phyloP scores from a whole-genome alignment of 2,113 vertebrate species.

The Rhinolophus sinicus region DNA sequence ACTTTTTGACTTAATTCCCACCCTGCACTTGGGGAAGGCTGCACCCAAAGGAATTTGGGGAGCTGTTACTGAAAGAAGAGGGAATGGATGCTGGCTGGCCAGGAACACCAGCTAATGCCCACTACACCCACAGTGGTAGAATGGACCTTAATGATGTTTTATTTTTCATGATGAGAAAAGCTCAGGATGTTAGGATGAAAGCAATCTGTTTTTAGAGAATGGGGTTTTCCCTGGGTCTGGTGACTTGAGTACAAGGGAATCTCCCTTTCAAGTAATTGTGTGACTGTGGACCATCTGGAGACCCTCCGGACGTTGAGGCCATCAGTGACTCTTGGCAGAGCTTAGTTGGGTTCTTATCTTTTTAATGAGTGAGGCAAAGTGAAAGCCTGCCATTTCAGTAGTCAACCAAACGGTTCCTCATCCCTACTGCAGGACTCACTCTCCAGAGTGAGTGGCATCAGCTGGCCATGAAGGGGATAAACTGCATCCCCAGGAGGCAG shows the following conservation, averaged over 20 bases:
- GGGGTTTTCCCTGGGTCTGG: not conserved
- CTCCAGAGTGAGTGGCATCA: not conserved
- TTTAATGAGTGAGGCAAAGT: not conserved
- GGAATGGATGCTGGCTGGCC: not conserved
- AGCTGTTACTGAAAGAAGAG: not conserved
- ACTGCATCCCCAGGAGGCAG: no score
- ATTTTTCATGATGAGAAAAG: not conserved
- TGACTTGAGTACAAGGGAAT: not conserved
- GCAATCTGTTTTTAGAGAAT: fast-evolving
- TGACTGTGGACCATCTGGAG: not conserved
- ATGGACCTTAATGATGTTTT: not conserved
- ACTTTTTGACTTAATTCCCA: not conserved
- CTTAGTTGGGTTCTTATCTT: not conserved
- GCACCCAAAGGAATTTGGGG: not conserved
- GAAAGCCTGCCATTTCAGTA: not conserved
- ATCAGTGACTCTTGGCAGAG: not conserved
- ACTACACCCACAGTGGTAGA: not conserved
- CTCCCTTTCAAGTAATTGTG: not conserved
- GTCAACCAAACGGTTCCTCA: not conserved
- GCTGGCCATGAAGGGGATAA: not conserved
- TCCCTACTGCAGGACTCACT: not conserved
- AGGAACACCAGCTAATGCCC: fast-evolving
- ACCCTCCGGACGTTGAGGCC: not conserved
- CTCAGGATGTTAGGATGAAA: not conserved
- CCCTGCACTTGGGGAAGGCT: not conserved